These are phyloP conservation scores for Lathamus discolor DNA, from an alignment of 2,113 vertebrate genomes.

Conservation along the genomic window DNA sequence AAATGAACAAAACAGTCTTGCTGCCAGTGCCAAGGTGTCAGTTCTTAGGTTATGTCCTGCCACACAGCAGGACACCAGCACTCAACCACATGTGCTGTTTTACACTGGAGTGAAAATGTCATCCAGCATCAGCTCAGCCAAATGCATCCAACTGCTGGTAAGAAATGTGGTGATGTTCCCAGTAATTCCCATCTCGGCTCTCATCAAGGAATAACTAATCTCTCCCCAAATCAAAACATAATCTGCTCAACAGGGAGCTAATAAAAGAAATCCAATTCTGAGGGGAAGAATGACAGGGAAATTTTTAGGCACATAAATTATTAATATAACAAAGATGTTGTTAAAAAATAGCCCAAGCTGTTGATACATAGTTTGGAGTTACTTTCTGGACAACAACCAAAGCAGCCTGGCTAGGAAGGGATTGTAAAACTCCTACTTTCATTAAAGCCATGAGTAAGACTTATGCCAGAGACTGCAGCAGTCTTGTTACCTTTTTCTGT, in stretches of 20 bases:
- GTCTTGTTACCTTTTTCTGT: not conserved
- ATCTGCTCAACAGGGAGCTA: conserved; percentile 33
- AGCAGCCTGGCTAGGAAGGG: conserved; percentile 16
- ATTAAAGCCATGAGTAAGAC: not conserved
- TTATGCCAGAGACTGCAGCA: not conserved
- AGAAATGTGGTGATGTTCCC: not conserved
- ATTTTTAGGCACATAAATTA: conserved; percentile 39
- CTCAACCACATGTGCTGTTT: not conserved
- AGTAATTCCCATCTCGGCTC: not conserved
- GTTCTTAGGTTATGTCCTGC: not conserved
- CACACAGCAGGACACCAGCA: not conserved
- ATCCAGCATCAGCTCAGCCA: conserved; percentile 16
- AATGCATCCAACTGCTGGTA: not conserved
- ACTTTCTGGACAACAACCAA: conserved; percentile 16
- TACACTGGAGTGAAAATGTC: conserved; percentile 22
- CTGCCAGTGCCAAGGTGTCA: not conserved
- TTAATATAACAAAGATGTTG: conserved; percentile 24
- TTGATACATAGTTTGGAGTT: conserved; percentile 6
- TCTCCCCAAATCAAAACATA: conserved; percentile 42
- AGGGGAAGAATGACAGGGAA: conserved; percentile 1
- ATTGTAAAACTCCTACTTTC: not conserved
- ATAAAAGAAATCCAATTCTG: conserved; percentile 31
- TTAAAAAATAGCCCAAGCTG: conserved; percentile 30
- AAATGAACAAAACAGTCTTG: not conserved
- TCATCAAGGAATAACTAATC: conserved; percentile 21